A percentile compares a stretch with the other conserved stretches of the same genome.
phyloP scores from a whole-genome alignment of 1,140 invertebrate species.

The Asobara japonica region DNA sequence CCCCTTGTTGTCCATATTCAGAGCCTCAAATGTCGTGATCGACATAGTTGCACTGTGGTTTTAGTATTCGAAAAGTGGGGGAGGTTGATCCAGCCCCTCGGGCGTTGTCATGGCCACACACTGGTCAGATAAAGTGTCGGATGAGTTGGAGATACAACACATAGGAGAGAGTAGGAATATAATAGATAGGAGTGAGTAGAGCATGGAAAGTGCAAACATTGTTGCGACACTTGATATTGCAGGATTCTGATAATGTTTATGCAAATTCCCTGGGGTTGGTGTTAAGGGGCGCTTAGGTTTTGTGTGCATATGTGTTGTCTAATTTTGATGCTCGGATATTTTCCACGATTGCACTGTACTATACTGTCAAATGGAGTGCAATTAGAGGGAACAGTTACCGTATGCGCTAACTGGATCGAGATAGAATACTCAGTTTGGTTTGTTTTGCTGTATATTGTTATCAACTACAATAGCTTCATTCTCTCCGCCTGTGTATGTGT shows the following conservation, averaged over 20 bases:
- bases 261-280: not conserved
- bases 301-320: not conserved
- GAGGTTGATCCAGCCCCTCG: not conserved
- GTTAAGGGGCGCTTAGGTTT: not conserved
- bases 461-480: slow-evolving; percentile 6
- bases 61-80: not conserved
- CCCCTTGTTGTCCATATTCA: not conserved
- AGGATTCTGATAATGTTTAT: slow-evolving; percentile 21
- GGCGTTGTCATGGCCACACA: slow-evolving; percentile 19
- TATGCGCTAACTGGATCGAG: not conserved
- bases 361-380: not conserved
- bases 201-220: not conserved
- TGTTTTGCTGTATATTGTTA: not conserved
- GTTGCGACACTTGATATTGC: slow-evolving; percentile 7
- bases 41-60: not conserved
- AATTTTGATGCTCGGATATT: not conserved
- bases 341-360: not conserved
- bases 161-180: not conserved
- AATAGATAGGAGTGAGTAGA: not conserved
- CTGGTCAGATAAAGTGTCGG: slow-evolving; percentile 24
- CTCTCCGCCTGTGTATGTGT: too few relatives aligned
- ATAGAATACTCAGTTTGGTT: not conserved
- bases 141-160: slow-evolving; percentile 14
- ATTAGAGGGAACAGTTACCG: not conserved
- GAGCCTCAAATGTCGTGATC: not conserved